These are phyloP conservation scores for Bothrops jararaca DNA, from an alignment of 2,113 vertebrate genomes.

Conservation along the genomic window DNA sequence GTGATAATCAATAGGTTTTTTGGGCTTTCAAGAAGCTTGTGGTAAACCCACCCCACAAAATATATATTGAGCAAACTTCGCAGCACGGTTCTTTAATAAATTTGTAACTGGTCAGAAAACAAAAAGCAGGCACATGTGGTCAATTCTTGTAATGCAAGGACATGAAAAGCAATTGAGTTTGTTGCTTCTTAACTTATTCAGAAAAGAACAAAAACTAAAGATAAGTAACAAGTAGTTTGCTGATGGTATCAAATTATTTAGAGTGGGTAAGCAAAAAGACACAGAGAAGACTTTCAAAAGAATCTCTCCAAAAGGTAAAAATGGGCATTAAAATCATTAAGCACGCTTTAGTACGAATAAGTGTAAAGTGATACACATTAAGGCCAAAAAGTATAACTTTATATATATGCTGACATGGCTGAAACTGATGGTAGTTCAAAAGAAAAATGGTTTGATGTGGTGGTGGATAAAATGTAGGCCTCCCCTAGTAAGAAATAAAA, in stretches of 20 bases:
- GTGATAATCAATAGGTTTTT: not conserved
- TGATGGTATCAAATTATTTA: not conserved
- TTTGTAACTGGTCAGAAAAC: not conserved
- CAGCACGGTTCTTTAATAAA: not conserved
- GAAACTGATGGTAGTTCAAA: not conserved
- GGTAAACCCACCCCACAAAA: not conserved
- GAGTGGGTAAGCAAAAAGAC: not conserved
- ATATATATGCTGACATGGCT: not conserved
- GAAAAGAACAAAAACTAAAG: not conserved
- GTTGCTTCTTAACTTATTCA: not conserved
- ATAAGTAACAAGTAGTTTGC: not conserved
- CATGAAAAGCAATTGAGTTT: not conserved
- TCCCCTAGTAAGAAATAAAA: not conserved
- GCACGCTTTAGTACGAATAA: not conserved
- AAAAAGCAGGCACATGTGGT: not conserved
- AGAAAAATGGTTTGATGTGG: not conserved
- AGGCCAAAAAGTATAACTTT: not conserved
- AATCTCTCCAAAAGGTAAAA: not conserved
- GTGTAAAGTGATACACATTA: not conserved
- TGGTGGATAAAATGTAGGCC: not conserved
- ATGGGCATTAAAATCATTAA: not conserved
- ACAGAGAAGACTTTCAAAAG: not conserved
- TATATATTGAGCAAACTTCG: not conserved
- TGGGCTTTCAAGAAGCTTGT: not conserved
- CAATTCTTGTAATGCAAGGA: not conserved